These are phyloP conservation scores for Pammene aurita DNA, from an alignment of 2,888 invertebrate species.

Conservation along the genomic window DNA sequence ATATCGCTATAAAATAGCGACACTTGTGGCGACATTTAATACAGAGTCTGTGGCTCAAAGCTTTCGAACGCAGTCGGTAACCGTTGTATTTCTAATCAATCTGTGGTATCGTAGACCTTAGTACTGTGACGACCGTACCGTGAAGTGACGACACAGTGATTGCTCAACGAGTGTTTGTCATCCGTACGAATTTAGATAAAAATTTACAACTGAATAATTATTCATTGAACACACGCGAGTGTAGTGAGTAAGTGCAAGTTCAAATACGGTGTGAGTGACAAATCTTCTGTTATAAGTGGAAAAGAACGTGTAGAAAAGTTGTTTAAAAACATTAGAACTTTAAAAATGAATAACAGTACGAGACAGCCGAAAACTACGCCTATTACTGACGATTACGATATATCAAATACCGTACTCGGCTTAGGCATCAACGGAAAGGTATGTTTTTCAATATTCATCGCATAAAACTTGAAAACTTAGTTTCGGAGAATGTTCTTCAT, in stretches of 20 bases:
- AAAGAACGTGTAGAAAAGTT: conserved; percentile 48
- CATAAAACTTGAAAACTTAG: conserved; percentile 26
- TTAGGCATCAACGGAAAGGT: conserved; percentile 98
- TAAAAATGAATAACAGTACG: conserved; percentile 70
- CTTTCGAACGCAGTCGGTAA: no score
- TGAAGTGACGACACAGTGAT: conserved; percentile 33
- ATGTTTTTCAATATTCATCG: conserved; percentile 47
- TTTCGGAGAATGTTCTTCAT: conserved; percentile 39
- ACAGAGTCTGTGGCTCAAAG: not conserved
- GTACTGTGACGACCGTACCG: conserved; percentile 38
- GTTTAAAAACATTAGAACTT: conserved; percentile 44
- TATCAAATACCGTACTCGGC: conserved; percentile 96
- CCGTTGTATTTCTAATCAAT: not conserved
- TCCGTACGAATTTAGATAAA: conserved; percentile 53
- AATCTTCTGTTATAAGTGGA: conserved; percentile 3
- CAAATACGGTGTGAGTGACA: conserved; percentile 36
- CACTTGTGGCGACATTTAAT: no score
- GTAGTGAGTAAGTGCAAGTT: conserved; percentile 39
- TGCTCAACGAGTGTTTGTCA: conserved; percentile 53
- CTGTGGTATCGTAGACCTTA: not conserved
- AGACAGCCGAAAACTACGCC: conserved; percentile 89
- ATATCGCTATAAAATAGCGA: no score
- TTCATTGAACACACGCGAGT: conserved; percentile 42
- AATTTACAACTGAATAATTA: conserved; percentile 41
- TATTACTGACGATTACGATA: conserved; percentile 95